Evolutionary conservation across 2,888 invertebrate genomes (phyloP), one percentile per base, ranked within the genome.

Genomic region (Auanema sp.): DNA sequence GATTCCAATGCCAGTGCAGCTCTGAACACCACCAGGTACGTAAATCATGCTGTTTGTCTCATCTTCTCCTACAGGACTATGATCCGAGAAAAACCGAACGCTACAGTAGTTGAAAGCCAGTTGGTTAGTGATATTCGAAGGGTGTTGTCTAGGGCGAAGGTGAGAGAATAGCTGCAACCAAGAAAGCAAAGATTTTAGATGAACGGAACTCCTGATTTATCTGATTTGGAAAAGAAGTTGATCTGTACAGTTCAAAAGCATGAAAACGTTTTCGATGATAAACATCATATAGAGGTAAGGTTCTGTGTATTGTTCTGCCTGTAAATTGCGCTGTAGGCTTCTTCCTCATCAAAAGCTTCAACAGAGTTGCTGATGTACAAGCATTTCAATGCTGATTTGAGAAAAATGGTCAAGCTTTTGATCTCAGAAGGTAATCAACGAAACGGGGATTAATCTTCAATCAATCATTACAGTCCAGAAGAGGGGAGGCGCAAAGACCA

Each of bases 31-130:
- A 23, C n/a, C 33, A 41, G 56, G 21, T 41, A 23, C 16, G 18
- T 43, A 55, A 12, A n/a, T n/a, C n/a, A n/a, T n/a, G n/a, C n/a
- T n/a, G n/a, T n/a, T n/a, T n/a, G n/a, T n/a, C n/a, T n/a, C n/a
- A n/a, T n/a, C n/a, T n/a, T 50, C 10, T 16, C 14, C 25, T 60
- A n/a, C 43, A 52, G 59, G 42, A 60, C 59, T 2, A 42, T 60
- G 52, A 41, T 44, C n/a, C 40, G 59, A 6, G 59, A 60, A 14
- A 42, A 52, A 2, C 59, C 51, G 42, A 60, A 60, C 25, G 43
- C 59, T 25, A 60, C 51, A 52, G 59, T 60, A 18, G 59, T 60
- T 11, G 59, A 60, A 23, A 60, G 51, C 21, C 49, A 41, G 44
- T 43, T 60, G 43, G 51, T 60, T 12, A 51, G 43, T 18, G 59